Base-by-base conservation (phyloP, 1,140 invertebrate genomes). In the Ericerus pela region DNA sequence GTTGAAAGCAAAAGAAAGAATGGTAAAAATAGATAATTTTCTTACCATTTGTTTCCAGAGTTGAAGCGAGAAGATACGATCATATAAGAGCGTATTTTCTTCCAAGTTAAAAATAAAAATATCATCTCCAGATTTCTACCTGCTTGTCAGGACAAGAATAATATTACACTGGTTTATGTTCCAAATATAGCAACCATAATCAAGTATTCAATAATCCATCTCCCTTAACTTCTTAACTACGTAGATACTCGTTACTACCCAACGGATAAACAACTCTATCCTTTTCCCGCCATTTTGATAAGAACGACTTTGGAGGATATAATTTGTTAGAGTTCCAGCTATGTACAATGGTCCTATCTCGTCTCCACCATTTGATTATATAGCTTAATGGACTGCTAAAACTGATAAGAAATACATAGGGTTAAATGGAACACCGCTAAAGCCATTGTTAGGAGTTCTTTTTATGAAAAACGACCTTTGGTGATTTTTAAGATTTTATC, bases 261-360 rank as follows among this genome's bases (percentile, higher is more conserved):
- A 24, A 47, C 20, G 20, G 26, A 47, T 24, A 47, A 47, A 47
- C 16, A 47, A 47, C 41, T 24, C 16, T 47, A 24, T 14, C n/a
- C 8, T 33, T 47, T 47, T 47, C 41, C 3, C 41, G 41, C 41
- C 41, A 47, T 47, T 47, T 47, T 47, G 41, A 47, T 16, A 47
- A 24, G n/a, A 8, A 33, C n/a, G 30, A 33, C 8, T 33, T 33
- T 33, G 8, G 30, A 33, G n/a, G n/a, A 10, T 8, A 33, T 10
- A 33, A 10, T 33, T 10, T n/a, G 30, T 10, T 10, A 33, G 30
- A 33, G n/a, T 33, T 33, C 8, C 30, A 33, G 30, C n/a, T 33
- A n/a, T 33, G 30, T 33, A 33, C n/a, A 33, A 33, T 10, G n/a
- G 8, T 10, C 8, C 30, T 8, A 33, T 10, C n/a, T n/a, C 8